Conservation (phyloP, 2,888 invertebrate genomes). For the Chrysotoxum bicinctum region DNA sequence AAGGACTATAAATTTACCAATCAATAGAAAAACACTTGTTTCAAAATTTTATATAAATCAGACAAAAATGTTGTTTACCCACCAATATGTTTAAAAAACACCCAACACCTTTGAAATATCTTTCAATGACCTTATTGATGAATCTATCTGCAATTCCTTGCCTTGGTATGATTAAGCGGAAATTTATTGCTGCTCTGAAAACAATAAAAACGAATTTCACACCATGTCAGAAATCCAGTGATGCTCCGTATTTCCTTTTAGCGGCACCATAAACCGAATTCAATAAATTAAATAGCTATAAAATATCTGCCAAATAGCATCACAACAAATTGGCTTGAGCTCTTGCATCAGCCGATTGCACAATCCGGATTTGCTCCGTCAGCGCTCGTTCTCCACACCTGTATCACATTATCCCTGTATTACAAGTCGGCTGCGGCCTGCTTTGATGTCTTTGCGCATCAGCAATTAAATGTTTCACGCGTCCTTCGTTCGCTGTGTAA, state of each 20-base stretch:
- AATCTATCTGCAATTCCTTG: no score
- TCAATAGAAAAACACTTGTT: background rate
- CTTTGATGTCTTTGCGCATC: conserved; percentile 64
- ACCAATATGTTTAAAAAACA: background rate
- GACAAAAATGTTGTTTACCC: background rate
- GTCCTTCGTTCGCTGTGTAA: conserved; percentile 58
- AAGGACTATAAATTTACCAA: no score
- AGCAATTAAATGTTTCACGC: conserved; percentile 68
- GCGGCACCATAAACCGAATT: conserved; percentile 64
- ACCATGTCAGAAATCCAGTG: conserved; percentile 41
- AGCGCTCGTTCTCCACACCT: conserved; percentile 47
- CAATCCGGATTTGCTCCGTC: conserved; percentile 44
- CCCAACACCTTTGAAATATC: background rate
- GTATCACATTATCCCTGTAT: conserved; percentile 36
- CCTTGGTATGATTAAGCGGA: conserved; percentile 36
- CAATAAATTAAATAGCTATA: conserved; percentile 61
- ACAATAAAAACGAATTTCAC: conserved; percentile 63
- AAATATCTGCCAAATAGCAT: conserved; percentile 59
- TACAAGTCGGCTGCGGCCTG: conserved; percentile 20
- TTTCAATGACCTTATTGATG: background rate
- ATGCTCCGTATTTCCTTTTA: conserved; percentile 50
- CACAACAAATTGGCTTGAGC: conserved; percentile 63
- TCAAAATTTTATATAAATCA: no score
- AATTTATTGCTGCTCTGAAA: conserved; percentile 58
- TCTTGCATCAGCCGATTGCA: conserved; percentile 1